Percentiles rank a stretch among this genome's conserved stretches.
Conservation (phyloP, 2,113 vertebrate species). For the Trogon surrucura region DNA sequence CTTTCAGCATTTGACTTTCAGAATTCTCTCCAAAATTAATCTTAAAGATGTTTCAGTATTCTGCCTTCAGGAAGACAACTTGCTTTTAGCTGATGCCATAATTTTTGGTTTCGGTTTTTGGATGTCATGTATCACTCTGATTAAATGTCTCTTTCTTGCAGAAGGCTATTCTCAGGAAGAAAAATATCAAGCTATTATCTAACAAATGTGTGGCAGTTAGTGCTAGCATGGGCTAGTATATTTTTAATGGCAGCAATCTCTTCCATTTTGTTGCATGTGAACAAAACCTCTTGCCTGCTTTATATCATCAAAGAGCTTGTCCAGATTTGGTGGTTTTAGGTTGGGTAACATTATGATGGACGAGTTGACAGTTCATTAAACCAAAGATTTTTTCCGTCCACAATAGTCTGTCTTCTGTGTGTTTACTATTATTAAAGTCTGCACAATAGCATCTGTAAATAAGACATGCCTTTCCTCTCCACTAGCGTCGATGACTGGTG, state of each 20-base stretch:
- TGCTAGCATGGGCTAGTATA: constrained; percentile 53
- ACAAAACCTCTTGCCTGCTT: constrained; percentile 59
- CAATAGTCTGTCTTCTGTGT: constrained; percentile 59
- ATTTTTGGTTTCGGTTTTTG: constrained; percentile 62
- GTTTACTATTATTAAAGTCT: constrained; percentile 64
- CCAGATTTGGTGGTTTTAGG: constrained; percentile 55
- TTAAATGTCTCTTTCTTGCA: constrained; percentile 52
- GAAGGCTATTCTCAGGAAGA: constrained; percentile 45
- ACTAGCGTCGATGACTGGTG: constrained; percentile 22
- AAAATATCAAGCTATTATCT: constrained; percentile 67
- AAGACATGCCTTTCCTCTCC: constrained; percentile 36
- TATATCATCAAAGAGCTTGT: constrained; percentile 60
- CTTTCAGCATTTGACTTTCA: constrained; percentile 69
- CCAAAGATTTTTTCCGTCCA: constrained; percentile 52
- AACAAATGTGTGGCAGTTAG: constrained; percentile 64
- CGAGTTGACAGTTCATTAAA: constrained; percentile 71
- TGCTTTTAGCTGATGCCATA: constrained; percentile 42
- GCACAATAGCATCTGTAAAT: constrained; percentile 67
- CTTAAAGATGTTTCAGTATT: constrained; percentile 67
- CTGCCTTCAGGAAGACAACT: constrained; percentile 59
- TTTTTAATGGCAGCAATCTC: constrained; percentile 65
- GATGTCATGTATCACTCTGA: constrained; percentile 69
- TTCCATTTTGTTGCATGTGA: constrained; percentile 61
- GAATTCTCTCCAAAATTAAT: constrained; percentile 68
- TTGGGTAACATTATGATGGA: constrained; percentile 64